phyloP scores from a whole-genome alignment of 1,140 invertebrate species.

The Drosophila nikananu region DNA sequence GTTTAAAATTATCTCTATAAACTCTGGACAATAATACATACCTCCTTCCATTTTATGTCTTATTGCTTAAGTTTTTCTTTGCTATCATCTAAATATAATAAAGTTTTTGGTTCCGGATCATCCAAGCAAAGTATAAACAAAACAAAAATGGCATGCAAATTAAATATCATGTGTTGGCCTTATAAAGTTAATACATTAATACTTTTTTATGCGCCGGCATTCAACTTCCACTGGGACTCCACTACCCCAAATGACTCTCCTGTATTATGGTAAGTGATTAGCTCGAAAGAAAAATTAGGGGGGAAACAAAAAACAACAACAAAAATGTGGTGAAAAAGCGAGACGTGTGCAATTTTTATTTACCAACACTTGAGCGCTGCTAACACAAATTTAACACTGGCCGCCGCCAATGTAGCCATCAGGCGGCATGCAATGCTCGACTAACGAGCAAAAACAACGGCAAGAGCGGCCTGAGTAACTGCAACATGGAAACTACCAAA shows the following conservation, averaged over 20 bases:
- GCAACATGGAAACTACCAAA: slow-evolving; percentile 63
- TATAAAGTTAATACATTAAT: slow-evolving; percentile 37
- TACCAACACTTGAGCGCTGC: slow-evolving; percentile 52
- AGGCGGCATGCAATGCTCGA: slow-evolving; percentile 78
- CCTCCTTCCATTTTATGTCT: too few relatives aligned
- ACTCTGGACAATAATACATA: too few relatives aligned
- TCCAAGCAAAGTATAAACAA: too few relatives aligned
- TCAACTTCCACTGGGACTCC: slow-evolving; percentile 9
- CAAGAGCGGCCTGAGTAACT: slow-evolving; percentile 46
- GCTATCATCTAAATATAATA: too few relatives aligned
- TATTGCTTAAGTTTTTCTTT: too few relatives aligned
- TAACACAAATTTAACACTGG: slow-evolving; percentile 81
- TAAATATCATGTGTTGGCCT: slow-evolving; percentile 18
- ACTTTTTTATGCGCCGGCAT: slow-evolving; percentile 2
- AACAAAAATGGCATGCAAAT: not conserved
- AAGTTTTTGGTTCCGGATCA: too few relatives aligned
- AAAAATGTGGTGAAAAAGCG: slow-evolving; percentile 12
- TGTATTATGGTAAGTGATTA: slow-evolving; percentile 50
- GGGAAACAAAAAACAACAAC: slow-evolving; percentile 9
- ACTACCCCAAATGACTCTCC: slow-evolving; percentile 11
- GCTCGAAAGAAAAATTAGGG: slow-evolving; percentile 39
- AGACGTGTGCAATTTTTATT: slow-evolving; percentile 58
- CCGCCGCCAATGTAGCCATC: slow-evolving; percentile 80
- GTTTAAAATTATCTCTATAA: too few relatives aligned
- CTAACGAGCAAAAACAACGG: slow-evolving; percentile 80